Evolutionary conservation across 1,140 invertebrate genomes (phyloP).

Genomic region (Bradynema listronoti): DNA sequence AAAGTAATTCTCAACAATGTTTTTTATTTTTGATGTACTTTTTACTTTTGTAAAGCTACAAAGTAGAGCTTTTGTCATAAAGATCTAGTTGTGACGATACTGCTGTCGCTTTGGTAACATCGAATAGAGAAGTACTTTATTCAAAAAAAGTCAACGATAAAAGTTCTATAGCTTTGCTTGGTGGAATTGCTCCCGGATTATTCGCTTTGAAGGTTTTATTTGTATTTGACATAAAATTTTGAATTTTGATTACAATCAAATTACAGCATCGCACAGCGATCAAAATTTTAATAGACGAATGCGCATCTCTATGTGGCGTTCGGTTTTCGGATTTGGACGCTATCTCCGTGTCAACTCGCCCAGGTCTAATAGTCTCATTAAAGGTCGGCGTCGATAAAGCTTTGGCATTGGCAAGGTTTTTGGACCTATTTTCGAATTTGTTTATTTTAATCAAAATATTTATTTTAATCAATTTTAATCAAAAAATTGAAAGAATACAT

Average conservation of each 20-base stretch:
- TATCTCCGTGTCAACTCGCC: constrained; percentile 23
- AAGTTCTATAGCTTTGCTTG: not conserved
- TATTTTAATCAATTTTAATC: not conserved
- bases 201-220: constrained; percentile 18
- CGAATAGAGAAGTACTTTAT: constrained; percentile 16
- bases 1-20: no score
- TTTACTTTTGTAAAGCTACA: no score
- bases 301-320: constrained; percentile 2
- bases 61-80: no score
- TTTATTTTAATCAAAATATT: not conserved
- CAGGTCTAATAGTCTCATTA: constrained; percentile 31
- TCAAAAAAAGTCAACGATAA: not conserved
- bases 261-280: constrained; percentile 28
- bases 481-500: not conserved
- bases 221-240: not conserved
- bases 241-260: constrained; percentile 13
- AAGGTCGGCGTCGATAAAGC: constrained; percentile 36
- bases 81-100: constrained; percentile 38
- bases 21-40: no score
- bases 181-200: constrained; percentile 27
- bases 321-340: constrained; percentile 31
- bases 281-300: constrained; percentile 32
- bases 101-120: constrained; percentile 28
- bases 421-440: not conserved
- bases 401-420: constrained; percentile 27